phyloP scores from a whole-genome alignment of 2,113 vertebrate species.

The Melanerpes aurifrons region DNA sequence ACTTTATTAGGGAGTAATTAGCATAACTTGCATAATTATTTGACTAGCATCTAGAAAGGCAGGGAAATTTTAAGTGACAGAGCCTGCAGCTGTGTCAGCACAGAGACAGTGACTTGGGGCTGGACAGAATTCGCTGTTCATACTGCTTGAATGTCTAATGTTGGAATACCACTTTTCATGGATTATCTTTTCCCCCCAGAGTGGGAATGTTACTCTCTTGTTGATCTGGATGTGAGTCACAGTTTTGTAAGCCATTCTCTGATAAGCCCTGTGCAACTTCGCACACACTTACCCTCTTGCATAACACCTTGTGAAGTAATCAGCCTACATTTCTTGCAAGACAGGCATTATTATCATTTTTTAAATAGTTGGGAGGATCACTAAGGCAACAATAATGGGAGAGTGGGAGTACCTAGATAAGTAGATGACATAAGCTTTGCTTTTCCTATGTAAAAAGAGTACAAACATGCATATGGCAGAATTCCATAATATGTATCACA shows the following conservation, averaged over 20 bases:
- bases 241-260: slow-evolving; percentile 24
- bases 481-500: neutral
- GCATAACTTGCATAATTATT: slow-evolving; percentile 14
- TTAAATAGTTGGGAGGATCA: slow-evolving; percentile 28
- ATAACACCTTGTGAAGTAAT: slow-evolving; percentile 39
- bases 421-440: neutral
- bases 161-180: neutral
- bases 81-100: neutral
- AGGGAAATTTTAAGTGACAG: neutral
- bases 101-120: neutral
- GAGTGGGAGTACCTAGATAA: neutral
- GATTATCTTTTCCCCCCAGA: neutral
- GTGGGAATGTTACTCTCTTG: neutral
- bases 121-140: neutral
- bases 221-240: neutral
- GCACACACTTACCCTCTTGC: slow-evolving; percentile 19
- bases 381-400: slow-evolving; percentile 41
- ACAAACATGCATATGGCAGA: neutral
- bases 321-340: slow-evolving; percentile 51
- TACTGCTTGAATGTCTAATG: neutral
- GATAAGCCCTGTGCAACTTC: slow-evolving; percentile 1
- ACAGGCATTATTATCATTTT: slow-evolving; percentile 1
- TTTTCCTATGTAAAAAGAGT: neutral
- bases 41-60: neutral
- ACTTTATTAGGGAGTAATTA: slow-evolving; percentile 36